phyloP scores from a whole-genome alignment of 2,797 vertebrate genomes.

The Girardinus metallicus region DNA sequence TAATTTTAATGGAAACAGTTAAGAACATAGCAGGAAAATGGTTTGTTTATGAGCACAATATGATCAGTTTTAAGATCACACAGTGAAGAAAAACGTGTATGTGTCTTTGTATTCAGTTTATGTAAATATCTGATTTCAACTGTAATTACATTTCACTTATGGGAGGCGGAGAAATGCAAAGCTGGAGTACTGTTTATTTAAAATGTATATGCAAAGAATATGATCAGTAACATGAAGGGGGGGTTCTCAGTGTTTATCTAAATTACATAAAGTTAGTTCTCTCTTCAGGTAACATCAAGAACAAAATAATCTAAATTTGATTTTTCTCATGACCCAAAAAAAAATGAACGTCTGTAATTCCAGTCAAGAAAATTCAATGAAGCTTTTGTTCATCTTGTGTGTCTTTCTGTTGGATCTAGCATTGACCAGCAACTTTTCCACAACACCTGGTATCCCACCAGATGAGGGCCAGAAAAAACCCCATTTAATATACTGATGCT shows the following conservation, averaged over 20 bases:
- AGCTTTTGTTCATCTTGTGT: neutral
- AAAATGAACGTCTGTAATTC: neutral
- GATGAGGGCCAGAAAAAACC: neutral
- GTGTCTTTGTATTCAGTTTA: too few relatives aligned
- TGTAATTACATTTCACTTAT: neutral
- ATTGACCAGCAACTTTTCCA: neutral
- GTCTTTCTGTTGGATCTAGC: neutral
- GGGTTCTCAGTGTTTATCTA: neutral
- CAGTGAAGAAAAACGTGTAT: too few relatives aligned
- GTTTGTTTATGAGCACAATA: neutral
- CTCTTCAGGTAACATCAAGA: neutral
- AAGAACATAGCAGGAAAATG: neutral
- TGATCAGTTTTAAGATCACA: neutral
- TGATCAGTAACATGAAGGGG: neutral
- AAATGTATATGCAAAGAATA: neutral
- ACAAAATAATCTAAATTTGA: neutral
- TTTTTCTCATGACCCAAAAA: neutral
- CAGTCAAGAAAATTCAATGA: neutral
- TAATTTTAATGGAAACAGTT: neutral
- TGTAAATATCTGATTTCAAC: too few relatives aligned
- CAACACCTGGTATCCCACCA: neutral
- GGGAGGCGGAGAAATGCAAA: neutral
- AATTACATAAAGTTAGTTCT: neutral
- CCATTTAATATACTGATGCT: neutral
- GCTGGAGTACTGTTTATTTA: neutral